Percentiles rank a stretch among this genome's conserved stretches.
phyloP scores from a whole-genome alignment of 2,113 vertebrate species.

The Trematocara macrostoma region DNA sequence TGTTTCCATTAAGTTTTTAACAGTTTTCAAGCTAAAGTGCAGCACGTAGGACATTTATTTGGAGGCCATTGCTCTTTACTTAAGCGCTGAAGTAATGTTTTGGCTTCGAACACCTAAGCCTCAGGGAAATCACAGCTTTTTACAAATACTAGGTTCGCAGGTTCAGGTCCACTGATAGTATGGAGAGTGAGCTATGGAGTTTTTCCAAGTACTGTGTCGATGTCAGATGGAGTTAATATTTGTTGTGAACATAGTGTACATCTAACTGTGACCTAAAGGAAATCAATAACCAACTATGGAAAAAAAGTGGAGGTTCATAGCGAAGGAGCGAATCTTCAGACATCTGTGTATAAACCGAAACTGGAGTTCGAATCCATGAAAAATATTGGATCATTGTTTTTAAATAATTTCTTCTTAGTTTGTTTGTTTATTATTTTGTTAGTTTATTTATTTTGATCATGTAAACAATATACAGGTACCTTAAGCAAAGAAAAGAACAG shows the following conservation, averaged over 20 bases:
- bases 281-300: background rate
- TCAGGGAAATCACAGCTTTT: background rate
- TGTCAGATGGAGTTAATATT: background rate
- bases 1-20: background rate
- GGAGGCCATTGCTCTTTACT: background rate
- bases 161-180: background rate
- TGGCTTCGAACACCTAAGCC: background rate
- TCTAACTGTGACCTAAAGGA: background rate
- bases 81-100: background rate
- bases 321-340: background rate
- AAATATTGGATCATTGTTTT: background rate
- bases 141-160: background rate
- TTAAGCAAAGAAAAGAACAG: background rate
- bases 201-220: background rate
- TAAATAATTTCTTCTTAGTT: background rate
- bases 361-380: background rate
- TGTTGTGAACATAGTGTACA: background rate
- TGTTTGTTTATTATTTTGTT: fast-evolving
- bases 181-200: background rate
- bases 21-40: background rate
- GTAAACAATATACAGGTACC: background rate
- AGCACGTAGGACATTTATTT: background rate
- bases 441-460: background rate
- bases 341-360: background rate
- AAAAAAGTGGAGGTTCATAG: background rate